These are phyloP conservation scores for Procavia capensis DNA, from an alignment of 2,113 vertebrate species.

Conservation along the genomic window DNA sequence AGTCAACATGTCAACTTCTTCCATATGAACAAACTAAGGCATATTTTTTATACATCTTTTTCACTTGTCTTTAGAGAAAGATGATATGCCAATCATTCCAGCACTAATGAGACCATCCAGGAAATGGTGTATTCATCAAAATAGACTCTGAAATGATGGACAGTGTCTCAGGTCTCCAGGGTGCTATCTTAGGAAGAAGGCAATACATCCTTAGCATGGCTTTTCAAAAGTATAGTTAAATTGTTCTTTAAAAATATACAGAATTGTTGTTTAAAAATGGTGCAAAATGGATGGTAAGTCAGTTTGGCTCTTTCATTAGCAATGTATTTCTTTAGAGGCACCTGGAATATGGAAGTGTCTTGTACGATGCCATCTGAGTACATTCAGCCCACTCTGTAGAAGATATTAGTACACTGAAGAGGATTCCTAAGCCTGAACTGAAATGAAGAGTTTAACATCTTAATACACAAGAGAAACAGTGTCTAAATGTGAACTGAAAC, in stretches of 20 bases:
- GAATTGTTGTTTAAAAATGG: background rate
- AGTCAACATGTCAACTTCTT: conserved; percentile 67
- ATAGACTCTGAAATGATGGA: conserved; percentile 53
- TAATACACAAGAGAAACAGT: background rate
- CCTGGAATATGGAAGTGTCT: background rate
- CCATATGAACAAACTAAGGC: conserved; percentile 8
- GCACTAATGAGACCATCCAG: conserved; percentile 70
- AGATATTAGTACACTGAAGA: background rate
- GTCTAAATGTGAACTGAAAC: background rate
- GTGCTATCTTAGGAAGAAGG: background rate
- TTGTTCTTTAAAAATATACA: conserved; percentile 39
- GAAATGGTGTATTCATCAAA: conserved; percentile 54
- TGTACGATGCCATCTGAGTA: background rate
- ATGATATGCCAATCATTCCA: conserved; percentile 63
- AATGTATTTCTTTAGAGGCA: background rate
- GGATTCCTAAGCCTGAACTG: background rate
- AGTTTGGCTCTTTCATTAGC: background rate
- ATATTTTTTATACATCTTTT: conserved; percentile 34
- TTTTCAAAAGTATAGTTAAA: conserved; percentile 44
- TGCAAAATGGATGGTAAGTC: background rate
- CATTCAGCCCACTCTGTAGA: background rate
- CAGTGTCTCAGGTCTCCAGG: background rate
- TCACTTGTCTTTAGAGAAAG: conserved; percentile 48
- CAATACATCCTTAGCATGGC: background rate
- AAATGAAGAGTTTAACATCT: background rate